These are phyloP conservation scores for Acanthochromis polyacanthus DNA, from an alignment of 2,113 vertebrate species.

Conservation along the genomic window DNA sequence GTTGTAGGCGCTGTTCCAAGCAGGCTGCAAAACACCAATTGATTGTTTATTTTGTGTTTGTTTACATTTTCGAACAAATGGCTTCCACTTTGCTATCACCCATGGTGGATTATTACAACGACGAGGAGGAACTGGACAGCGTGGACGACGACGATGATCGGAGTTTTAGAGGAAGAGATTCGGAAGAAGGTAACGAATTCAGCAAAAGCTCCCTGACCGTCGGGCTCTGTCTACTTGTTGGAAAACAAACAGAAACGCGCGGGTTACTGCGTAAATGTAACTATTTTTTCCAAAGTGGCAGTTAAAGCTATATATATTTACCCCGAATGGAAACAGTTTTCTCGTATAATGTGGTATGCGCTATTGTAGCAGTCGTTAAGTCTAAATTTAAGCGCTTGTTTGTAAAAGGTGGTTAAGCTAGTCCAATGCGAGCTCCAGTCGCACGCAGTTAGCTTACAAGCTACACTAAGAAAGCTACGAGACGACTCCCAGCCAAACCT, in stretches of 20 bases:
- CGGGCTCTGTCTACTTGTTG: slow-evolving; percentile 67
- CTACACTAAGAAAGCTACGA: slow-evolving; percentile 8
- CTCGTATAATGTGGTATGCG: too few relatives aligned
- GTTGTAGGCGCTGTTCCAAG: slow-evolving; percentile 78
- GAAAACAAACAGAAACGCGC: slow-evolving; percentile 48
- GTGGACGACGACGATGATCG: slow-evolving; percentile 96
- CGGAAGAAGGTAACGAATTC: slow-evolving; percentile 89
- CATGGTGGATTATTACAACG: slow-evolving; percentile 93
- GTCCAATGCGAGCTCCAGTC: not conserved
- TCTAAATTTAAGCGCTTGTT: not conserved
- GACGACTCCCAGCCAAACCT: not conserved
- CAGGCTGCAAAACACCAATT: slow-evolving; percentile 76
- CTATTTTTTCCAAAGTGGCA: not conserved
- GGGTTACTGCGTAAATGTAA: not conserved
- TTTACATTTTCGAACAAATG: slow-evolving; percentile 84
- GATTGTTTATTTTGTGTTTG: slow-evolving; percentile 78
- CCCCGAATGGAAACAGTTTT: not conserved
- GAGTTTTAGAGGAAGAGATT: slow-evolving; percentile 94
- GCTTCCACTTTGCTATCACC: slow-evolving; percentile 90
- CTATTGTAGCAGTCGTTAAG: not conserved
- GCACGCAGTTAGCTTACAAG: slow-evolving; percentile 35
- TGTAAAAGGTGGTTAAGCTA: not conserved
- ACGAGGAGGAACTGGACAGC: slow-evolving; percentile 94
- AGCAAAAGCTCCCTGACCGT: not conserved
- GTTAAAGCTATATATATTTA: not conserved